A percentile compares a stretch with the other conserved stretches of the same genome.
These are phyloP conservation scores for Poecilia gillii DNA, from an alignment of 2,797 vertebrate species.

Conservation along the genomic window DNA sequence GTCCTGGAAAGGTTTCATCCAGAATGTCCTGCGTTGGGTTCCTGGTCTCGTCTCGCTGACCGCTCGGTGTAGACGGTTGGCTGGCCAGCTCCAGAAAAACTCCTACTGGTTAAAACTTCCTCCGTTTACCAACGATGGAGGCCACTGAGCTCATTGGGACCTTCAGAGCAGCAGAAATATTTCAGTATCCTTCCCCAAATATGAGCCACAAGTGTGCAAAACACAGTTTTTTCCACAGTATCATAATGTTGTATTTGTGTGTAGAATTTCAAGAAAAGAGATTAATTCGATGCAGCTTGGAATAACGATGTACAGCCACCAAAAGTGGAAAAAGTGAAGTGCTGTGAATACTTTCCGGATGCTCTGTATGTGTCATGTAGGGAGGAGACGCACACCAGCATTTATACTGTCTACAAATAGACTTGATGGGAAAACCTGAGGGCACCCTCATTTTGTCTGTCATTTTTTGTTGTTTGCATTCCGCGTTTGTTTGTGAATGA, in stretches of 20 bases:
- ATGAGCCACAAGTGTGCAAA: background rate
- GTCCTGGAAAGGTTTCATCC: no score
- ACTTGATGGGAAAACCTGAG: slow-evolving; percentile 2
- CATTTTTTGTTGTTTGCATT: background rate
- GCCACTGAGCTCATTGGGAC: no score
- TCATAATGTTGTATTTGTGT: background rate
- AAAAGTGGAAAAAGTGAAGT: background rate
- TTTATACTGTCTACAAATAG: slow-evolving; percentile 2
- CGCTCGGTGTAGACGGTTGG: no score
- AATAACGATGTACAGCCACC: background rate
- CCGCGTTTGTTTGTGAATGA: background rate
- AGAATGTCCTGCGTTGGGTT: no score
- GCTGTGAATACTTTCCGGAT: background rate
- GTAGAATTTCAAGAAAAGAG: background rate
- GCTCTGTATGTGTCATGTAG: background rate
- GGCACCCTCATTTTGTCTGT: slow-evolving; percentile 4
- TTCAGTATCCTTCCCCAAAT: background rate
- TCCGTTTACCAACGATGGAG: no score
- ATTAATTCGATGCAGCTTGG: background rate
- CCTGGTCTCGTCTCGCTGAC: no score
- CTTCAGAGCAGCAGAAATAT: background rate
- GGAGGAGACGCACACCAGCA: background rate
- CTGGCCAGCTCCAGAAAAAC: no score
- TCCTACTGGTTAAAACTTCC: no score
- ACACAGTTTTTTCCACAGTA: background rate